phyloP scores from a whole-genome alignment of 2,888 invertebrate genomes.

The Acleris sparsana region DNA sequence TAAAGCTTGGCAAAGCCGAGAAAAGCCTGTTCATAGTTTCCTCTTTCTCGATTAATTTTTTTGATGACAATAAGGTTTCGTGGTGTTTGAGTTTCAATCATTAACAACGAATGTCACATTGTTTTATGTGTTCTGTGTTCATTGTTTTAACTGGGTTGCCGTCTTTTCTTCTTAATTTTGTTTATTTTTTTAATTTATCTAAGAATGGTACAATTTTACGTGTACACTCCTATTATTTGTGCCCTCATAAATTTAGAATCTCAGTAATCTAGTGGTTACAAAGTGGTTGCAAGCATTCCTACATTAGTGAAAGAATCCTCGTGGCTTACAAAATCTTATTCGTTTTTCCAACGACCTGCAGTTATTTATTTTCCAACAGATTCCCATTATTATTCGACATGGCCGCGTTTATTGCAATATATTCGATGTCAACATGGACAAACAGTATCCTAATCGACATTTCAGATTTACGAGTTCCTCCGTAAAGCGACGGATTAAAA shows the following conservation, averaged over 20 bases:
- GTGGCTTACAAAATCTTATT: too few relatives aligned
- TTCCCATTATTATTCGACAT: conserved; percentile 4
- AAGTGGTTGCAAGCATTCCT: too few relatives aligned
- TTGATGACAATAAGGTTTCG: neutral
- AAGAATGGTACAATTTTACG: too few relatives aligned
- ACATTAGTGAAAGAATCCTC: too few relatives aligned
- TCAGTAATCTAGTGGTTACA: too few relatives aligned
- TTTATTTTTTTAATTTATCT: too few relatives aligned
- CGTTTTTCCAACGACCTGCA: neutral
- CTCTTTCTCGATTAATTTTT: conserved; percentile 7
- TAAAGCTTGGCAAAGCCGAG: conserved; percentile 22
- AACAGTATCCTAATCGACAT: conserved; percentile 61
- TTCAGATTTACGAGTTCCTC: conserved; percentile 58
- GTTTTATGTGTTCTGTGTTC: too few relatives aligned
- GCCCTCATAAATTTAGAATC: too few relatives aligned
- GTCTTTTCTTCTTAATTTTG: too few relatives aligned
- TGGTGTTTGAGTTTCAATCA: neutral
- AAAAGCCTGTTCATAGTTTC: conserved; percentile 10
- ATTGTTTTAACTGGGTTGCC: too few relatives aligned
- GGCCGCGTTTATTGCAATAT: conserved; percentile 61
- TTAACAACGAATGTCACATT: too few relatives aligned
- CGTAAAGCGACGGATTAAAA: conserved; percentile 56
- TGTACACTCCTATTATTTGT: too few relatives aligned
- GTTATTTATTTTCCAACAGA: neutral
- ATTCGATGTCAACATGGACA: conserved; percentile 55